These are phyloP conservation scores for Pedicia rivosa DNA, from an alignment of 2,888 invertebrate species.

Conservation along the genomic window DNA sequence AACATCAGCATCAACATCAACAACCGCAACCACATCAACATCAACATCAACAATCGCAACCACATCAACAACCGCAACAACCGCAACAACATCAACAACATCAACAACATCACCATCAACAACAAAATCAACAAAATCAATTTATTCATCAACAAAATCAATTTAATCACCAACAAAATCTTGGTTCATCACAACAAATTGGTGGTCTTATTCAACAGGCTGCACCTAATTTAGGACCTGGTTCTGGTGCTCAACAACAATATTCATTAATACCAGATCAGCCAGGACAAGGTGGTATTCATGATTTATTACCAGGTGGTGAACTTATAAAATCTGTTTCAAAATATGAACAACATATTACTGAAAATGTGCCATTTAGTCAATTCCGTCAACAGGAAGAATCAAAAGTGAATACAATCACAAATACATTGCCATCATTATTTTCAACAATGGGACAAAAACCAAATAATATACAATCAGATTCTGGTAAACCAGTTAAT, in stretches of 20 bases:
- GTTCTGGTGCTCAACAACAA: slow-evolving; percentile 12
- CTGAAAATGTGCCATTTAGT: slow-evolving; percentile 33
- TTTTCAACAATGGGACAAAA: too few species aligned
- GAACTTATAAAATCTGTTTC: slow-evolving; percentile 62
- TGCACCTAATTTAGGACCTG: slow-evolving; percentile 9
- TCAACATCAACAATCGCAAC: slow-evolving; percentile 22
- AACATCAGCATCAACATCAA: slow-evolving; percentile 19
- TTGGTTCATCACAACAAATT: slow-evolving; percentile 8
- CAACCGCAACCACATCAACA: slow-evolving; percentile 21
- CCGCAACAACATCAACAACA: slow-evolving; percentile 18
- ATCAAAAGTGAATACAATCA: too few species aligned
- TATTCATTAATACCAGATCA: slow-evolving; percentile 11
- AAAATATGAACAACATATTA: slow-evolving; percentile 63
- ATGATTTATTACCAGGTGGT: slow-evolving; percentile 43
- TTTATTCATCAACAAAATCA: slow-evolving; percentile 24
- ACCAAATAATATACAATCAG: too few species aligned
- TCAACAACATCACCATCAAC: slow-evolving; percentile 21
- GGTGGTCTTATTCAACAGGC: too few species aligned
- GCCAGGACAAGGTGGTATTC: slow-evolving; percentile 9
- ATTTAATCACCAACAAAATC: slow-evolving; percentile 29
- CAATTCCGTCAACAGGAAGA: too few species aligned
- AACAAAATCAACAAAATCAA: slow-evolving; percentile 27
- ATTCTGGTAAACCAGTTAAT: too few species aligned
- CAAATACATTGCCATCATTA: too few species aligned
- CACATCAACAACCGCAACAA: slow-evolving; percentile 17